These are phyloP conservation scores for Elegia similella DNA, from an alignment of 2,888 invertebrate species.

Conservation along the genomic window DNA sequence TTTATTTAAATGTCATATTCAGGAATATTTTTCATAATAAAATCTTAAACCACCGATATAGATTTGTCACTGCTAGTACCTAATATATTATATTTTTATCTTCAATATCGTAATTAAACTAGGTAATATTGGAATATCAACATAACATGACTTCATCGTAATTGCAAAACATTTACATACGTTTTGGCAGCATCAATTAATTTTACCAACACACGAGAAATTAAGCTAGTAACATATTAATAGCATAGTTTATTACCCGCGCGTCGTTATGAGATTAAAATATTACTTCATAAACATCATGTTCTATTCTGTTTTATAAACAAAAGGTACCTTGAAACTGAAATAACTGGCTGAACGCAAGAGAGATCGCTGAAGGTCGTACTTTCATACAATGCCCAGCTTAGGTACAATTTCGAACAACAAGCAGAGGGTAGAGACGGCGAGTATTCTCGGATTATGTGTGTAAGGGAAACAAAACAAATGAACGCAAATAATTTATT, in stretches of 20 bases:
- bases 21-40: too few relatives aligned
- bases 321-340: conserved; percentile 1
- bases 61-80: too few relatives aligned
- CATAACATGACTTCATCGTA: too few relatives aligned
- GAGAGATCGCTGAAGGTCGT: conserved; percentile 6
- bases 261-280: conserved; percentile 1
- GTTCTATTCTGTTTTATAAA: conserved; percentile 4
- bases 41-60: too few relatives aligned
- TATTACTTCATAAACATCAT: conserved; percentile 6
- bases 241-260: conserved; percentile 8
- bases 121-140: too few relatives aligned
- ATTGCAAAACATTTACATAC: too few relatives aligned
- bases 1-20: too few relatives aligned
- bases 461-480: background rate
- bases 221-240: conserved; percentile 4
- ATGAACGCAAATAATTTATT: background rate
- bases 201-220: conserved; percentile 6
- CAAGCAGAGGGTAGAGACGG: background rate
- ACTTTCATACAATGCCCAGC: conserved; percentile 7
- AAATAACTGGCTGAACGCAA: conserved; percentile 16
- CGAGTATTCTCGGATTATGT: background rate
- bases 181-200: background rate
- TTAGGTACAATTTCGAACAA: background rate
- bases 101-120: too few relatives aligned
- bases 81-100: too few relatives aligned